These are phyloP conservation scores for Diceros bicornis DNA, from an alignment of 2,797 vertebrate species.

Conservation along the genomic window DNA sequence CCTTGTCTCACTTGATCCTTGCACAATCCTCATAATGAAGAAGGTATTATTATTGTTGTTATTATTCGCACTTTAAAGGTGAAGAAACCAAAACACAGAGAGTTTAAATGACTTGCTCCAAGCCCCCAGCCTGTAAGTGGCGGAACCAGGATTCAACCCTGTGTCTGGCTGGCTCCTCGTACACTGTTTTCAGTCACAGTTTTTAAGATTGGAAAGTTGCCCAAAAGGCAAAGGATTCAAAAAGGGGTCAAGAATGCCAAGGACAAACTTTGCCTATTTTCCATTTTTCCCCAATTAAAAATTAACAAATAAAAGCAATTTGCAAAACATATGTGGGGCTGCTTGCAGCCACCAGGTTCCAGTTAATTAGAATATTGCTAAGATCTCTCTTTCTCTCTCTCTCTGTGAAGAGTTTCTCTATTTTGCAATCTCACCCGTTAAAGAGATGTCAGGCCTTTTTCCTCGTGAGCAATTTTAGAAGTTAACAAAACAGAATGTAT, in stretches of 20 bases:
- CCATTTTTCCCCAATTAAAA: background rate
- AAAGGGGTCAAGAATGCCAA: background rate
- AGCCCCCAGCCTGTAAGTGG: background rate
- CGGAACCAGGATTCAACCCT: background rate
- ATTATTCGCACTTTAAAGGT: background rate
- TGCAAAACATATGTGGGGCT: background rate
- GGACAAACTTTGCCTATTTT: background rate
- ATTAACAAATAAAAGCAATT: background rate
- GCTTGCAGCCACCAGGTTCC: background rate
- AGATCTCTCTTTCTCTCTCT: background rate
- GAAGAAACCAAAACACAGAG: background rate
- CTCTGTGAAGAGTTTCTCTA: background rate
- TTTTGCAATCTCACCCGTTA: conserved; percentile 45
- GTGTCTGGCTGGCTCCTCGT: background rate
- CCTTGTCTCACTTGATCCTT: background rate
- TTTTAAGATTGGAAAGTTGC: background rate
- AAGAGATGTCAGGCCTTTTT: background rate
- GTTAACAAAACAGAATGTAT: background rate
- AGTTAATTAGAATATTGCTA: background rate
- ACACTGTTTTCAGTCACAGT: background rate
- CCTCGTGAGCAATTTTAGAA: background rate
- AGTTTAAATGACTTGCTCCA: background rate
- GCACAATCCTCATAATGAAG: background rate
- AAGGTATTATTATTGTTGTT: background rate
- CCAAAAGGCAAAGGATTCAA: background rate